Evolutionary conservation across 2,113 vertebrate species (phyloP).

Genomic region (Solea solea): DNA sequence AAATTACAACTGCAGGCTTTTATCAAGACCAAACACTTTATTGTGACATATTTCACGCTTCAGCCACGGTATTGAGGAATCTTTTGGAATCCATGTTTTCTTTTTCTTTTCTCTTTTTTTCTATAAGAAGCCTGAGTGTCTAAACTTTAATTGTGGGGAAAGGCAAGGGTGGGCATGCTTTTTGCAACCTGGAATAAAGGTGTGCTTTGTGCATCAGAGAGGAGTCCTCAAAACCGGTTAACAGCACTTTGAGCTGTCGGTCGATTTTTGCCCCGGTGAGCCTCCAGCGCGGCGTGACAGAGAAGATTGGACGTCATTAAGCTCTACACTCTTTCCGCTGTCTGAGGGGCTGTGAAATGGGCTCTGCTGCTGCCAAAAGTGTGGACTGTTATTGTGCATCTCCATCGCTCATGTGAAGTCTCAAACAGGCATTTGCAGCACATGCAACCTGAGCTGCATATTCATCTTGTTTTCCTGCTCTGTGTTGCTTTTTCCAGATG

Average conservation of each 20-base stretch:
- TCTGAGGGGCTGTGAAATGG: conserved; percentile 69
- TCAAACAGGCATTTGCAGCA: conserved; percentile 34
- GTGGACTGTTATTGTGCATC: conserved; percentile 62
- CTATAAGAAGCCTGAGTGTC: conserved; percentile 1
- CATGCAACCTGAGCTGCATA: conserved; percentile 38
- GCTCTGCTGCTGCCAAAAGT: conserved; percentile 69
- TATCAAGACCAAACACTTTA: conserved; percentile 4
- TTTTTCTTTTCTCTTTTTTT: conserved; percentile 3
- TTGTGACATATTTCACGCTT: too few species aligned
- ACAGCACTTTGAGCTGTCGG: conserved; percentile 75
- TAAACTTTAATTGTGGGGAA: conserved; percentile 40
- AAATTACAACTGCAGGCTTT: neutral
- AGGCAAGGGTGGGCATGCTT: conserved; percentile 29
- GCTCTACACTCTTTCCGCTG: conserved; percentile 65
- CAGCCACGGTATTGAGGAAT: neutral
- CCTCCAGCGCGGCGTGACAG: conserved; percentile 75
- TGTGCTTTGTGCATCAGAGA: conserved; percentile 65
- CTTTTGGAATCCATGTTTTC: conserved; percentile 17
- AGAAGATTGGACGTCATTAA: conserved; percentile 81
- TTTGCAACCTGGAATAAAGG: conserved; percentile 60
- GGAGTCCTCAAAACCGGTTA: conserved; percentile 68
- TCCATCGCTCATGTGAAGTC: conserved; percentile 59
- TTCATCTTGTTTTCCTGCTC: conserved; percentile 58
- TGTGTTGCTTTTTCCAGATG: conserved; percentile 55
- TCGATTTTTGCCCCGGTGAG: conserved; percentile 76